A percentile compares a stretch with the other conserved stretches of the same genome.
phyloP scores from a whole-genome alignment of 1,140 invertebrate genomes.

The Chrysoperla carnea region DNA sequence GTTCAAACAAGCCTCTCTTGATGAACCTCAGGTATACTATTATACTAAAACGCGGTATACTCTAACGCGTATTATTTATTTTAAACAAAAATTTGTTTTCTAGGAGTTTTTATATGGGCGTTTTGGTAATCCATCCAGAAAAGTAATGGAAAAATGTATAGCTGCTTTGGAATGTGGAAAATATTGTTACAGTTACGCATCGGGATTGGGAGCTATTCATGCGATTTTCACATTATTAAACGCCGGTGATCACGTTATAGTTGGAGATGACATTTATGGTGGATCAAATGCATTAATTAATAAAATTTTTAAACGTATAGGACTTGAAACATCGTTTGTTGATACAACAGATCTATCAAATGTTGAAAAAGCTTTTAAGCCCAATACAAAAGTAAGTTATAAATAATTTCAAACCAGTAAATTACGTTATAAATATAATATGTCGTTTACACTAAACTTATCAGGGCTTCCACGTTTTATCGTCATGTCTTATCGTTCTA shows the following conservation, averaged over 20 bases:
- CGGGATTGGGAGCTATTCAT: slow-evolving; percentile 75
- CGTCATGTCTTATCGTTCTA: too few species aligned
- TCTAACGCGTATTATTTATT: too few species aligned
- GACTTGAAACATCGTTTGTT: slow-evolving; percentile 58
- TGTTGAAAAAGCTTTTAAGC: slow-evolving; percentile 48
- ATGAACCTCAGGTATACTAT: too few species aligned
- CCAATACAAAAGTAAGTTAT: slow-evolving; percentile 63
- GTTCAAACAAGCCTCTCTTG: slow-evolving; percentile 62
- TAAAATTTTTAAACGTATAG: slow-evolving; percentile 43
- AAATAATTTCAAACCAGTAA: slow-evolving; percentile 3
- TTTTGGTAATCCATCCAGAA: slow-evolving; percentile 87
- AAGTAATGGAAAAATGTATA: slow-evolving; percentile 74
- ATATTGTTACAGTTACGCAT: slow-evolving; percentile 71
- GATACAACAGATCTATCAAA: slow-evolving; percentile 55
- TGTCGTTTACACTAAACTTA: too few species aligned
- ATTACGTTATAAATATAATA: too few species aligned
- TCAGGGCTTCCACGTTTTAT: too few species aligned
- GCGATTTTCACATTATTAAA: slow-evolving; percentile 57
- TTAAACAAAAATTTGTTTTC: too few species aligned
- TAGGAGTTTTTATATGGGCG: slow-evolving; percentile 85
- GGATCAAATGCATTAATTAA: slow-evolving; percentile 61
- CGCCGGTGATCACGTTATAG: slow-evolving; percentile 78
- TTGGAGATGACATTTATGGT: slow-evolving; percentile 90
- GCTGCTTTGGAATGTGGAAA: slow-evolving; percentile 82
- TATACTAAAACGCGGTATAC: too few species aligned